These are phyloP conservation scores for Calliopum simillimum DNA, from an alignment of 2,888 invertebrate species.

Conservation along the genomic window DNA sequence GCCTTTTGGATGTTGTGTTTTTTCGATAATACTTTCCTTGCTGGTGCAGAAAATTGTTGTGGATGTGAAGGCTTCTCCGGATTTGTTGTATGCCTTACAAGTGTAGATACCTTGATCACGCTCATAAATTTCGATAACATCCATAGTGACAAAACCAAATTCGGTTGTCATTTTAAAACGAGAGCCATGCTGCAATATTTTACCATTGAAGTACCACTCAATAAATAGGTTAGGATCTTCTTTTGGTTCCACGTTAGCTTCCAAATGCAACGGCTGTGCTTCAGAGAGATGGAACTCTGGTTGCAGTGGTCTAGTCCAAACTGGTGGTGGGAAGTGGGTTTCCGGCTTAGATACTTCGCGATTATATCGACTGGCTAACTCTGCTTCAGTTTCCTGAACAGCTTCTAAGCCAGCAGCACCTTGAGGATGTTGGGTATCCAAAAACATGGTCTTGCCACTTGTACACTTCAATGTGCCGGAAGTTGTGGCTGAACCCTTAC, in stretches of 20 bases:
- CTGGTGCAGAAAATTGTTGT: slow-evolving; percentile 87
- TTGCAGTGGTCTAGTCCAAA: slow-evolving; percentile 85
- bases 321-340: slow-evolving; percentile 83
- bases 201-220: slow-evolving; percentile 96
- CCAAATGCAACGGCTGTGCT: slow-evolving; percentile 88
- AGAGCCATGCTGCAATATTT: slow-evolving; percentile 86
- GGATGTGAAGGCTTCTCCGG: slow-evolving; percentile 92
- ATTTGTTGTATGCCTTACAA: slow-evolving; percentile 88
- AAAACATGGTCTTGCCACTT: slow-evolving; percentile 81
- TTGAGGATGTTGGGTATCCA: slow-evolving; percentile 95
- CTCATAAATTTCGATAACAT: slow-evolving; percentile 91
- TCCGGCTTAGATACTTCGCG: slow-evolving; percentile 80
- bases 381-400: slow-evolving; percentile 90
- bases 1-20: slow-evolving; percentile 95
- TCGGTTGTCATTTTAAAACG: slow-evolving; percentile 94
- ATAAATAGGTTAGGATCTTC: slow-evolving; percentile 90
- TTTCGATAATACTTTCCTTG: slow-evolving; percentile 85
- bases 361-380: slow-evolving; percentile 77
- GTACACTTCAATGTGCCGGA: slow-evolving; percentile 89
- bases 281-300: slow-evolving; percentile 85
- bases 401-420: slow-evolving; percentile 90
- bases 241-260: slow-evolving; percentile 95
- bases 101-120: slow-evolving; percentile 95
- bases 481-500: slow-evolving; percentile 89
- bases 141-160: slow-evolving; percentile 96